Evolutionary conservation across 1,140 invertebrate genomes (phyloP), one percentile per base, ranked within the genome.

Genomic region (Lepidostoma basale): DNA sequence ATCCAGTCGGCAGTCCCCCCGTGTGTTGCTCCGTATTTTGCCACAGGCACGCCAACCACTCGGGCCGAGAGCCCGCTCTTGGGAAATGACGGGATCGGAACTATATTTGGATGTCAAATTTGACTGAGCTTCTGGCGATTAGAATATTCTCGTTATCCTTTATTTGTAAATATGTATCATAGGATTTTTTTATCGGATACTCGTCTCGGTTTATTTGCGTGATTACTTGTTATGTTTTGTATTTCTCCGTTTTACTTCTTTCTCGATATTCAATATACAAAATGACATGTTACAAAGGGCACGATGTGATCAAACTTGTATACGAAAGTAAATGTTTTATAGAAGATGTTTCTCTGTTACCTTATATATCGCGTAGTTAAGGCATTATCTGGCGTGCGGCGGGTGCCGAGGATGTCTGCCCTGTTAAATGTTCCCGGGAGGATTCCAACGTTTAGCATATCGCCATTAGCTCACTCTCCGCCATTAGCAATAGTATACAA

Each of bases 401-500:
- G 6, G 52, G 18, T 26, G 28, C 6, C 12, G 10, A 30, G 52
- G 28, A 33, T 30, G 14, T 56, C 14, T 56, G 25, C 25, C 25
- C 16, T 30, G 18, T 56, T 56, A 28, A 56, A 56, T 56, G 33
- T 56, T 56, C 14, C 26, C 16, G 10, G 14, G 16, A 45, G 10
- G 14, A 30, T 56, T 45, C 8, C 42, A 26, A 30, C 33, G 52
- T 56, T 56, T 62, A 44, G 59, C 30, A 63, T 63, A 66, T 72
- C 70, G 66, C 62, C 67, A 44, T 58, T 65, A 65, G 67, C 67
- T 72, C 66, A 62, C 67, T 72, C 64, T 62, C 58, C 70, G 66
- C 70, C 66, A 47, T 56, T 72, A 72, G 70, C 70, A 72, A 68
- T 72, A 72, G 66, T 72, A 63, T 72, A 72, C 70, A 68, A 62